A percentile compares a stretch with the other conserved stretches of the same genome.
These are phyloP conservation scores for Caenorhabditis doughertyi DNA, from an alignment of 2,888 invertebrate species.

Conservation along the genomic window DNA sequence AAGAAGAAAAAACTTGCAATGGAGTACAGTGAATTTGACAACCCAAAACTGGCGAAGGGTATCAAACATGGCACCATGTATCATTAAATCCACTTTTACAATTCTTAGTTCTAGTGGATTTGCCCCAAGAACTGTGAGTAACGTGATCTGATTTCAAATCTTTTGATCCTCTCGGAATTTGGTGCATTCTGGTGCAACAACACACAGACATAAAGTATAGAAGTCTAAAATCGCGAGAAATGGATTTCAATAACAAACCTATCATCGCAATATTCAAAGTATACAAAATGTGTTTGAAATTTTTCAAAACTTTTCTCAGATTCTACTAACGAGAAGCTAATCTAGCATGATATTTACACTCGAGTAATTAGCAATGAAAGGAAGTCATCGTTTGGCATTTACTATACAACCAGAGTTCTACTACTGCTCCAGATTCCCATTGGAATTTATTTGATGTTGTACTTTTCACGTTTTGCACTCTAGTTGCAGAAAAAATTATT, in stretches of 20 bases:
- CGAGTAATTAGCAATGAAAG: constrained; percentile 37
- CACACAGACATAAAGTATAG: background rate
- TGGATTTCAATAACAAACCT: too few relatives aligned
- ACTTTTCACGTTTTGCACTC: background rate
- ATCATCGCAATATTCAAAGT: background rate
- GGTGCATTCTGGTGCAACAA: constrained; percentile 38
- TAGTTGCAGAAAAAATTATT: background rate
- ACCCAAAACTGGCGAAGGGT: background rate
- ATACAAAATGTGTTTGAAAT: constrained; percentile 8
- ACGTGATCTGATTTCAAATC: constrained; percentile 27
- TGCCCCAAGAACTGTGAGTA: constrained; percentile 35
- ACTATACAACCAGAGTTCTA: constrained; percentile 43
- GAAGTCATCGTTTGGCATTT: constrained; percentile 44
- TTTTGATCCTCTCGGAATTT: constrained; percentile 10
- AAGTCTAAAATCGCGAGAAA: too few relatives aligned
- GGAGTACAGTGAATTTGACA: background rate
- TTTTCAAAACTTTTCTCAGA: background rate
- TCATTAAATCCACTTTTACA: constrained; percentile 21
- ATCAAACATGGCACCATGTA: constrained; percentile 6
- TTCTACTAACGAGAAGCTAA: constrained; percentile 10
- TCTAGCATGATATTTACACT: constrained; percentile 44
- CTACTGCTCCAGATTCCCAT: constrained; percentile 33
- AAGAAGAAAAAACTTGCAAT: background rate
- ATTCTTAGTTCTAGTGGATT: constrained; percentile 30
- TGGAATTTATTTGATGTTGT: background rate